Percentiles rank a stretch among this genome's conserved stretches.
These are phyloP conservation scores for Marronus borbonicus DNA, from an alignment of 2,888 invertebrate genomes.

Conservation along the genomic window DNA sequence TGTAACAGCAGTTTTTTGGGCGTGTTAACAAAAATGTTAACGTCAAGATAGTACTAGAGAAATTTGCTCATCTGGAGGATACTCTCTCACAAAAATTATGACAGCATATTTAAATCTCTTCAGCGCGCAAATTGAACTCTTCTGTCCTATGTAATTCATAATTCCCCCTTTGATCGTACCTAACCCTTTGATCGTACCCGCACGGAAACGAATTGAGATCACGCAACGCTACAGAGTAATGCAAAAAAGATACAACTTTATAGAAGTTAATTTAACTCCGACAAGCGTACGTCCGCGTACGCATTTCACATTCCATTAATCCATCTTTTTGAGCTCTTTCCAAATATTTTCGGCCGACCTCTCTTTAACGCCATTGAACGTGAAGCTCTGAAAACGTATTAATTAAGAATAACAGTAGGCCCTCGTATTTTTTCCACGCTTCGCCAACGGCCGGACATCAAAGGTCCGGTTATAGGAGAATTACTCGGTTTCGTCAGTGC, in stretches of 20 bases:
- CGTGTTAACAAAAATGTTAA: too few species aligned
- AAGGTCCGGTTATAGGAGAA: background rate
- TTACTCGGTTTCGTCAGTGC: background rate
- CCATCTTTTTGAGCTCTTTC: background rate
- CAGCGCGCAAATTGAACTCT: too few species aligned
- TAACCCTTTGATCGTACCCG: background rate
- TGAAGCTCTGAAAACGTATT: conserved; percentile 6
- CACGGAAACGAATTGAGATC: background rate
- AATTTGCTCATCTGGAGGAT: too few species aligned
- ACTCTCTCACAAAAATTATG: too few species aligned
- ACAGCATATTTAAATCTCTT: too few species aligned
- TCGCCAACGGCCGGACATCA: background rate
- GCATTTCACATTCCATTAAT: background rate
- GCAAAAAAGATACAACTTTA: background rate
- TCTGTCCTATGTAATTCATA: too few species aligned
- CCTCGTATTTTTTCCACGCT: background rate
- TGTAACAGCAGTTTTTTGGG: too few species aligned
- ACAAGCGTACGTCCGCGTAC: too few species aligned
- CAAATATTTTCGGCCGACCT: background rate
- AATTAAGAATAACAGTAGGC: background rate
- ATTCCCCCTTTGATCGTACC: background rate
- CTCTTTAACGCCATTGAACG: background rate
- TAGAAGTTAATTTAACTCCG: background rate
- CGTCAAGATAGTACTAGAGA: too few species aligned
- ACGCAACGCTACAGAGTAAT: background rate